A percentile compares a stretch with the other conserved stretches of the same genome.
Conservation (phyloP, 2,797 vertebrate genomes). For the Menidia menidia region DNA sequence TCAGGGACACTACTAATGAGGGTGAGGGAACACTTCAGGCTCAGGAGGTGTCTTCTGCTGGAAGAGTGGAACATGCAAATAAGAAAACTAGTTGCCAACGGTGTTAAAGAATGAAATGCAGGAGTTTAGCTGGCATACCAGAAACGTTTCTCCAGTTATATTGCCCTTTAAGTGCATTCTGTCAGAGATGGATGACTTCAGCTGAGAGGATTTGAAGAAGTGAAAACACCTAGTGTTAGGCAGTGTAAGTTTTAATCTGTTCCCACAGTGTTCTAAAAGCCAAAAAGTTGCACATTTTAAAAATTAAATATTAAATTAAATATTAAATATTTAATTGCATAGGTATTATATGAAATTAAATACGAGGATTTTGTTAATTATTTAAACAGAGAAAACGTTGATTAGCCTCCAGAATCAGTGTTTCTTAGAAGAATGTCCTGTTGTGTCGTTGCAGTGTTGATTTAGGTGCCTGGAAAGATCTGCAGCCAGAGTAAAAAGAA, state of each 20-base stretch:
- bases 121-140: slow-evolving; percentile 42
- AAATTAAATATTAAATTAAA: no score
- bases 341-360: no score
- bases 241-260: no score
- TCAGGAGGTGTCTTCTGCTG: slow-evolving; percentile 57
- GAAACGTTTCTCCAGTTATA: slow-evolving; percentile 57
- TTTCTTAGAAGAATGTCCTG: no score
- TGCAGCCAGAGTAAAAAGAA: no score
- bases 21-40: slow-evolving; percentile 59
- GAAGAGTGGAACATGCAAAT: slow-evolving; percentile 3
- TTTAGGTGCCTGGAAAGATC: no score
- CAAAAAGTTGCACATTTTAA: background rate
- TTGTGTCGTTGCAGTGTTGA: no score
- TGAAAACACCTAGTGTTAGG: no score
- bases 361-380: no score
- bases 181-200: slow-evolving; percentile 60
- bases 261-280: background rate
- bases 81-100: background rate
- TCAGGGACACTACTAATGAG: background rate
- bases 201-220: slow-evolving; percentile 10
- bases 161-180: slow-evolving; percentile 44
- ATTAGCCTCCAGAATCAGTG: no score
- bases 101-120: background rate
- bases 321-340: no score
- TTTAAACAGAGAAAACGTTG: no score